Evolutionary conservation across 1,140 invertebrate genomes (phyloP).

Genomic region (Drosophila orena): DNA sequence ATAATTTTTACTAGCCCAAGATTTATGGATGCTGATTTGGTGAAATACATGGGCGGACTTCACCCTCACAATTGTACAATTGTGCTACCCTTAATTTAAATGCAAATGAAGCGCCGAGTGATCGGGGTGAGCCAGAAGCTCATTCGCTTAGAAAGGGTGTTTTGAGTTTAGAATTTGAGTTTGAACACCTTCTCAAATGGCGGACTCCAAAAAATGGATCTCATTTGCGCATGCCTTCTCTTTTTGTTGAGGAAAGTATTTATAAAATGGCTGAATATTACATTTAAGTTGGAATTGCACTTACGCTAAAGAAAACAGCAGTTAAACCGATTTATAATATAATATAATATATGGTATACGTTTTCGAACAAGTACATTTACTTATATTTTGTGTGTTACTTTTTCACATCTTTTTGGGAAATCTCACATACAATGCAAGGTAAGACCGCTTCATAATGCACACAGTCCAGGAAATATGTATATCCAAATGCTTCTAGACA

Average conservation of each 20-base stretch:
- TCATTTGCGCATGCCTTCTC: not conserved
- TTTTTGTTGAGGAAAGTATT: not conserved
- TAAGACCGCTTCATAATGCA: slow-evolving; percentile 14
- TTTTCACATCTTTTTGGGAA: not conserved
- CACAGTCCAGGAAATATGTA: slow-evolving; percentile 24
- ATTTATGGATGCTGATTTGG: slow-evolving; percentile 70
- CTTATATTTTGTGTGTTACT: not conserved
- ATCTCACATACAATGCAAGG: not conserved
- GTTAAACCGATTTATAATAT: not conserved
- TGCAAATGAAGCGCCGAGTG: slow-evolving; percentile 49
- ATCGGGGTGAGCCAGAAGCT: slow-evolving; percentile 18
- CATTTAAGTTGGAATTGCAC: too few relatives aligned
- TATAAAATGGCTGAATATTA: slow-evolving; percentile 17
- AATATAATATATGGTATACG: too few relatives aligned
- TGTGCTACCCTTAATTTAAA: slow-evolving; percentile 61
- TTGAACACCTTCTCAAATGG: slow-evolving; percentile 27
- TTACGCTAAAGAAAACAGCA: not conserved
- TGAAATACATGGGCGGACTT: slow-evolving; percentile 6
- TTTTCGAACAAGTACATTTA: not conserved
- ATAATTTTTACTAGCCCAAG: slow-evolving; percentile 69
- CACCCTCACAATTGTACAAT: slow-evolving; percentile 44
- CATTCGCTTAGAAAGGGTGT: slow-evolving; percentile 1
- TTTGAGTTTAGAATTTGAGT: not conserved
- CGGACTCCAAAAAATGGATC: slow-evolving; percentile 19
- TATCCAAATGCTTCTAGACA: slow-evolving; percentile 30